These are phyloP conservation scores for Suncus etruscus DNA, from an alignment of 2,113 vertebrate genomes.

Conservation along the genomic window DNA sequence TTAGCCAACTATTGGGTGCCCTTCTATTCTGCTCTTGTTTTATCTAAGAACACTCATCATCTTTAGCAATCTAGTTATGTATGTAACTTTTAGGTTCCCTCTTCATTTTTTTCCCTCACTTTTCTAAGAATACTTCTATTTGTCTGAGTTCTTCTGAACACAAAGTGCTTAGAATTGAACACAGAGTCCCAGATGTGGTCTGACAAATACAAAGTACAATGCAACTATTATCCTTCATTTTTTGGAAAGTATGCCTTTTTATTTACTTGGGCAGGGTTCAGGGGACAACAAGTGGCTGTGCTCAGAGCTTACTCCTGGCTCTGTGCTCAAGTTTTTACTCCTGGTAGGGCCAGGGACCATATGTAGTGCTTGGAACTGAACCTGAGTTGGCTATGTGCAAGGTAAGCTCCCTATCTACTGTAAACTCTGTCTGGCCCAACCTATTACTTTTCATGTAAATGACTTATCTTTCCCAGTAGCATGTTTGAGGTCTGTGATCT, in stretches of 20 bases:
- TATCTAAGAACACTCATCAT: neutral
- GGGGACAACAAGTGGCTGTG: no score
- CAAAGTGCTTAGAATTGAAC: slow-evolving; percentile 16
- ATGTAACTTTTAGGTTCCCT: slow-evolving; percentile 23
- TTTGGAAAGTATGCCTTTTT: neutral
- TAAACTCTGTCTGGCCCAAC: no score
- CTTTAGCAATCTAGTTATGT: neutral
- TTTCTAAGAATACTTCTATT: slow-evolving; percentile 22
- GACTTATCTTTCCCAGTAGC: neutral
- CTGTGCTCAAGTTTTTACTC: no score
- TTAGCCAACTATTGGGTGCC: neutral
- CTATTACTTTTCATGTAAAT: neutral
- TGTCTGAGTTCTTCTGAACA: slow-evolving; percentile 25
- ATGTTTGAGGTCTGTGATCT: neutral
- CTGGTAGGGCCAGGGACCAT: no score
- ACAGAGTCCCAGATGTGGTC: neutral
- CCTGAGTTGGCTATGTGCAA: no score
- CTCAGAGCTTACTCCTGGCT: no score
- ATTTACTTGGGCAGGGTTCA: no score
- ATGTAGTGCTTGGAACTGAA: no score
- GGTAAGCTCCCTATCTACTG: neutral
- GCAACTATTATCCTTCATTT: slow-evolving; percentile 22
- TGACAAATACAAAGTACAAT: neutral
- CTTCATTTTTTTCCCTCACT: neutral
- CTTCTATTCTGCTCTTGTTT: neutral